Evolutionary conservation across 2,113 vertebrate genomes (phyloP).

Genomic region (Otus sunia): DNA sequence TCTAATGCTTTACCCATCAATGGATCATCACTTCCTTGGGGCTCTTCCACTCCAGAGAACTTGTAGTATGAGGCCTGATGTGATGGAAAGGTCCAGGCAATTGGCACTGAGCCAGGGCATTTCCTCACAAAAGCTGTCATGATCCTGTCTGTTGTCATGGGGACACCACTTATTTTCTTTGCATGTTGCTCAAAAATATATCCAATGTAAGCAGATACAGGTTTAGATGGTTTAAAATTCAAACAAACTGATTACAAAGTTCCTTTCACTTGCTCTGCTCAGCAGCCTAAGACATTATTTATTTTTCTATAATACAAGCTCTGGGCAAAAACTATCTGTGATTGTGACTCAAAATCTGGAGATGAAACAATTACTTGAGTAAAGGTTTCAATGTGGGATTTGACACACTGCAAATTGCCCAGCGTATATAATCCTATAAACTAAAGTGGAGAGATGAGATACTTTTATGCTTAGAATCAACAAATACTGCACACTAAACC

Average conservation of each 20-base stretch:
- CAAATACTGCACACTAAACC: not conserved
- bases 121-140: not conserved
- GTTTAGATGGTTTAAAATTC: not conserved
- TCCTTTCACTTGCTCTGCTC: not conserved
- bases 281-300: not conserved
- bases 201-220: not conserved
- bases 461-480: constrained; percentile 28
- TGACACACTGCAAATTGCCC: constrained; percentile 3
- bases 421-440: constrained; percentile 36
- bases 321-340: not conserved
- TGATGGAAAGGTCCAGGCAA: not conserved
- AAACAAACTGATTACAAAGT: not conserved
- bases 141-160: not conserved
- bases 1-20: not conserved
- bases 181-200: too few relatives aligned
- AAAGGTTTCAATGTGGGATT: constrained; percentile 3
- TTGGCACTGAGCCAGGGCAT: not conserved
- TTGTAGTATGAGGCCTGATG: not conserved
- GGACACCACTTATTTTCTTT: not conserved
- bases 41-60: not conserved
- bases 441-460: not conserved
- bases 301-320: not conserved
- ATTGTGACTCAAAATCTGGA: not conserved
- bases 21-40: not conserved
- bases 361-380: not conserved